Conservation (phyloP, 2,113 vertebrate species). For the Nerophis ophidion region DNA sequence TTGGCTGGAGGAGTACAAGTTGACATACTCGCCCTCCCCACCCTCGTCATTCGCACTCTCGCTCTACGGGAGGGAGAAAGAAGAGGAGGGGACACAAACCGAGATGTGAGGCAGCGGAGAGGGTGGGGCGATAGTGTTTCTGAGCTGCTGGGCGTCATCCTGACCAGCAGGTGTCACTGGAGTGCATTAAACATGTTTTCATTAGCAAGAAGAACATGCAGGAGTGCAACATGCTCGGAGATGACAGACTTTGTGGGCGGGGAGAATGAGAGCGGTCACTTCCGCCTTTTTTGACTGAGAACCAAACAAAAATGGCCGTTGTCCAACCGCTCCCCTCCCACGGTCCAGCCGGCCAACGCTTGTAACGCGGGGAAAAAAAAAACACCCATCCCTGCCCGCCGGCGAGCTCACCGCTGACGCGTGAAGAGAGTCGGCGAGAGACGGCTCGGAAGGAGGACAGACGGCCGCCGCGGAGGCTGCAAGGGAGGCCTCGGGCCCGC, state of each 20-base stretch:
- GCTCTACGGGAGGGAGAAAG: slow-evolving; percentile 75
- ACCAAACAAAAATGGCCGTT: slow-evolving; percentile 18
- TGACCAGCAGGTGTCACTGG: slow-evolving; percentile 51
- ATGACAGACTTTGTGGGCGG: slow-evolving; percentile 31
- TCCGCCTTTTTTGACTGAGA: background rate
- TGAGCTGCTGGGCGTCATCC: slow-evolving; percentile 1
- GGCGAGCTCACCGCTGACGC: slow-evolving; percentile 84
- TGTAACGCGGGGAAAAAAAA: too few species aligned
- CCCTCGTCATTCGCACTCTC: slow-evolving; percentile 85
- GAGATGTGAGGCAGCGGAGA: slow-evolving; percentile 47
- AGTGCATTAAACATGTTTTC: slow-evolving; percentile 29
- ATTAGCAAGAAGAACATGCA: slow-evolving; percentile 47
- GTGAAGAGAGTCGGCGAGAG: slow-evolving; percentile 89
- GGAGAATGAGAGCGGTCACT: slow-evolving; percentile 36
- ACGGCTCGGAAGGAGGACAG: slow-evolving; percentile 89
- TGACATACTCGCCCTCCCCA: slow-evolving; percentile 95
- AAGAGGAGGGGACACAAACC: slow-evolving; percentile 68
- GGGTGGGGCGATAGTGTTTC: slow-evolving; percentile 28
- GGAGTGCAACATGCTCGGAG: slow-evolving; percentile 29
- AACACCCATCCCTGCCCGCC: slow-evolving; percentile 11
- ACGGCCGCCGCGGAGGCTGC: slow-evolving; percentile 79
- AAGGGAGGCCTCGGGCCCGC: slow-evolving; percentile 82
- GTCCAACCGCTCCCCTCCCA: background rate
- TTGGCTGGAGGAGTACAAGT: slow-evolving; percentile 88
- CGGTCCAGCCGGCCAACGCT: slow-evolving; percentile 21